Evolutionary conservation across 2,888 invertebrate genomes (phyloP), one percentile per base, ranked within the genome.

Genomic region (Epistrophe eligans): DNA sequence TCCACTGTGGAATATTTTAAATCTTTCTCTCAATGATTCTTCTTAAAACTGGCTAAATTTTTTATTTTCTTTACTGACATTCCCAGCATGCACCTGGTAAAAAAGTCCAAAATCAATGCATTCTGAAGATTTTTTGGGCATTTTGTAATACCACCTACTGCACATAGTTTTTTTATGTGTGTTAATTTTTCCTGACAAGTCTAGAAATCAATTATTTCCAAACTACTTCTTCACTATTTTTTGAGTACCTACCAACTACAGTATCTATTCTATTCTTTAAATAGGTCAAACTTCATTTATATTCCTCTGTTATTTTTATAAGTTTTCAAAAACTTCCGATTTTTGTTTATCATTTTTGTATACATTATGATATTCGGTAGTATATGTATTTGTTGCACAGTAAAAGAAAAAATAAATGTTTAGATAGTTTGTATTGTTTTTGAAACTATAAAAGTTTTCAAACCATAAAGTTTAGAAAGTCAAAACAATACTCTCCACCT

Each of bases 351-450:
- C 17, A 35, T 58, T 58, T 11, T 35, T 58, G 32, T 32, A 10
- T 24, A 24, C 24, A 24, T 57, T 32, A 10, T 35, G 4, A 35
- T 58, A 17, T 58, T 35, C n/a, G 28, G n/a, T 32, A 17, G 10
- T 10, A 40, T 40, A 3, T 35, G 2, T n/a, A 35, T 58, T 17
- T 58, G n/a, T 35, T 58, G 58, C 35, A 58, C 58, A 58, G 11
- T 35, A 35, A 58, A 17, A 15, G 4, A 24, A 62, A 35, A 40
- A 62, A 40, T 62, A 43, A 43, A 24, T 28, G 19, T 60, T 43
- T 64, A 64, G 62, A 64, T 28, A 43, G n/a, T 24, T 2, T 24
- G 8, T 60, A 24, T 40, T 60, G 38, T 15, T 60, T n/a, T 40
- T 13, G 40, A 60, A 60, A 40, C 19, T 40, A 3, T 38, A 38